Evolutionary conservation across 2,113 vertebrate species (phyloP), one percentile per base, ranked within the genome.

Genomic region (Butorides virescens): DNA sequence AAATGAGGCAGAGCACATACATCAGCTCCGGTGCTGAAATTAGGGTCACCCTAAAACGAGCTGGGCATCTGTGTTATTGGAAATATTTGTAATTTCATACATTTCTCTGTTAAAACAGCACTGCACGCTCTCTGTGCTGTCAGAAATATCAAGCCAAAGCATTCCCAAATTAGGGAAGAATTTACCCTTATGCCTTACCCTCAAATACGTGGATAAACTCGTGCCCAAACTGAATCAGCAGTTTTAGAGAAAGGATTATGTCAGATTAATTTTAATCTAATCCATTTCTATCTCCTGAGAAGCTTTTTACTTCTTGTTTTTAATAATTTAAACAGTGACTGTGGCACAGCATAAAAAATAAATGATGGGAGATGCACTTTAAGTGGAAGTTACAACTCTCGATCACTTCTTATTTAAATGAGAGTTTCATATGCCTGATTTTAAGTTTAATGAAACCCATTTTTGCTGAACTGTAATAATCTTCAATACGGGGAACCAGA

Each of bases 201-300:
- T 82, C 91, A 92, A 93, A 73, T 78, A 55, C n/a, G 61, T 44
- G 78, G 88, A 90, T 88, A 95, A 95, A 94, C 32, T 29, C 39
- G 22, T 44, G 70, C 86, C 74, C 26, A 36, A 42, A 80, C 74
- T 94, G 94, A 96, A 86, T 91, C 92, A 95, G 89, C 76, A 89
- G 25, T 90, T 94, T 86, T n/a, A 81, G 75, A 91, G 86, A 79
- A 86, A 95, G 96, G 74, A 95, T 91, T 86, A 87, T 56, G 59
- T 70, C 78, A 93, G 93, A 96, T 96, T 96, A 91, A 83, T 95
- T 97, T 97, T 92, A 95, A 86, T 94, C 91, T 93, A 84, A 93
- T 79, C 82, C 66, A 92, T 90, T 96, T 85, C 63, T 76, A 79
- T 86, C 77, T 94, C 93, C 93, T 80, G 78, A 96, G 72, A 58